Evolutionary conservation across 1,140 invertebrate species (phyloP).

Genomic region (Bactericera cockerelli): DNA sequence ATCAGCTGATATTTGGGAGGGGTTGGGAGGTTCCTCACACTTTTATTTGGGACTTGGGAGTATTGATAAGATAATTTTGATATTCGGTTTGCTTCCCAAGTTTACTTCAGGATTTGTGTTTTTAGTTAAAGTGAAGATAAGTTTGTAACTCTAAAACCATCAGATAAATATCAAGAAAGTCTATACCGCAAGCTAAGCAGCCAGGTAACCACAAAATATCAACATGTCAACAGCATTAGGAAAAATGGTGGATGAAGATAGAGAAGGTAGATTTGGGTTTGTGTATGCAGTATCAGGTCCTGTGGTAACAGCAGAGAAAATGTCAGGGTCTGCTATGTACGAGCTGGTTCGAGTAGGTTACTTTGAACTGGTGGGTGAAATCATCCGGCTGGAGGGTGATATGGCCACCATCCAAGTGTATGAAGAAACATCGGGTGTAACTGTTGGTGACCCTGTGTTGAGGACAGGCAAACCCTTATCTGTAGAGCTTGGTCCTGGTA

Average conservation of each 20-base stretch:
- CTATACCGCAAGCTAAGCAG: no score
- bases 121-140: no score
- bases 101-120: no score
- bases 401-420: constrained; percentile 99
- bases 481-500: constrained; percentile 97
- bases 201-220: neutral
- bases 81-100: neutral
- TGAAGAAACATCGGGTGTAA: constrained; percentile 98
- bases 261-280: constrained; percentile 81
- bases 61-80: constrained; percentile 8
- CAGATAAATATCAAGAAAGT: no score
- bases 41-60: neutral
- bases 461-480: constrained; percentile 96
- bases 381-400: constrained; percentile 97
- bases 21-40: constrained; percentile 1
- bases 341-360: constrained; percentile 98
- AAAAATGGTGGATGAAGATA: constrained; percentile 68
- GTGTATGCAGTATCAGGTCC: constrained; percentile 94
- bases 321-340: constrained; percentile 99
- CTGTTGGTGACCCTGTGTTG: constrained; percentile 96
- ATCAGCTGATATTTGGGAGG: constrained; percentile 7
- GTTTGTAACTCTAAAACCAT: no score
- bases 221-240: constrained; percentile 25
- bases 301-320: constrained; percentile 96
- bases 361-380: constrained; percentile 95